A percentile compares a stretch with the other conserved stretches of the same genome.
phyloP scores from a whole-genome alignment of 2,797 vertebrate species.

The Taeniopygia guttata region DNA sequence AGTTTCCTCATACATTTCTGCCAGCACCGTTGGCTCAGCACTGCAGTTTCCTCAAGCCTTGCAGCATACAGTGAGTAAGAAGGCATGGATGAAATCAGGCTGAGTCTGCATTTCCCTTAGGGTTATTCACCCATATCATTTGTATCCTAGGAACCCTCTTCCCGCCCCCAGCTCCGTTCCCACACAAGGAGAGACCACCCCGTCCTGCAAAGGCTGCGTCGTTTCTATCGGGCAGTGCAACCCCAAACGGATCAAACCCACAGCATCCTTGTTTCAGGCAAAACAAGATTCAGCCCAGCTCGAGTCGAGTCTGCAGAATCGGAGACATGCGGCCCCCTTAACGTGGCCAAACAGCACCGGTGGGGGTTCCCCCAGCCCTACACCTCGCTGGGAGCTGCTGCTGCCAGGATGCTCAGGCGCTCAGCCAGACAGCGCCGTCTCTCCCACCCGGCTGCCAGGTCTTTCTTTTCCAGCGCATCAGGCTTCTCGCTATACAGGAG shows the following conservation, averaged over 20 bases:
- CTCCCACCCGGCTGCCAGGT: not conserved
- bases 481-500: not conserved
- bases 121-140: conserved; percentile 27
- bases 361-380: not conserved
- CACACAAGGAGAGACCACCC: not conserved
- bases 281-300: not conserved
- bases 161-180: not conserved
- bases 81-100: not conserved
- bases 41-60: not conserved
- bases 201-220: not conserved
- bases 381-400: not conserved
- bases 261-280: not conserved
- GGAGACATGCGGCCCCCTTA: not conserved
- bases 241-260: not conserved
- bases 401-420: not conserved
- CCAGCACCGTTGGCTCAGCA: not conserved
- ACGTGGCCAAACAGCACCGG: not conserved
- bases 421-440: not conserved
- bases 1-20: not conserved
- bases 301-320: not conserved
- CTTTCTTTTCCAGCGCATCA: not conserved
- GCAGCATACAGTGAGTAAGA: not conserved
- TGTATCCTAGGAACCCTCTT: conserved; percentile 8
- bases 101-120: not conserved
- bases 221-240: not conserved